Evolutionary conservation across 2,888 invertebrate species (phyloP), one percentile per base, ranked within the genome.

Genomic region (Nysson spinosus): DNA sequence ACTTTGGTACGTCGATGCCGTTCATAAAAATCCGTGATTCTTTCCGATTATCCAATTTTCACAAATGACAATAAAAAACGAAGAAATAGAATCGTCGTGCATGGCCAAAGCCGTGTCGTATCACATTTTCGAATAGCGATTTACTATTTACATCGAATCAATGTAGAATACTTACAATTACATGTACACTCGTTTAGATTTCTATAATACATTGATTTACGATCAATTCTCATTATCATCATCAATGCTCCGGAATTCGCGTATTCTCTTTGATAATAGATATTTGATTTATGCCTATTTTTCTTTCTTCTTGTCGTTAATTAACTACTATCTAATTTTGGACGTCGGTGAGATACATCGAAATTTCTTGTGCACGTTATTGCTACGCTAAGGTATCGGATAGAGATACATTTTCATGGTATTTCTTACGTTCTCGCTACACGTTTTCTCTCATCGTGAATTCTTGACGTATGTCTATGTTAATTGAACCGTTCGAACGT

Each of bases 41-140:
- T 4, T 30, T 19, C 3, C 3, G 17, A 12, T 16, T 37, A 28
- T 22, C 22, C 24, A 52, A 58, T 58, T 68, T 75, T 82, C 81
- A 80, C 81, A 75, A 79, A 67, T 71, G 67, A 74, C 78, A 73
- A 75, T 69, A 74, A 71, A 78, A 81, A 77, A 78, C 76, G 78
- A 85, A 84, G 77, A 63, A 83, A 85, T 79, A 77, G 63, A 79
- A 67, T 65, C 65, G 75, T 79, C 40, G 83, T 83, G 84, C 84
- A 83, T 83, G 84, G 85, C 81, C 74, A 77, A 83, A 82, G 82
- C 84, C 84, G 80, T 84, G 85, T 83, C 79, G 74, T 84, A 85
- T 85, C 84, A 85, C 85, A 85, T 82, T 78, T 75, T 78, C 56
- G 65, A 42, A 78, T 68, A 67, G 70, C 68, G 49, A 54, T 63